Evolutionary conservation across 2,888 invertebrate genomes (phyloP).

Genomic region (Microchrysa polita): DNA sequence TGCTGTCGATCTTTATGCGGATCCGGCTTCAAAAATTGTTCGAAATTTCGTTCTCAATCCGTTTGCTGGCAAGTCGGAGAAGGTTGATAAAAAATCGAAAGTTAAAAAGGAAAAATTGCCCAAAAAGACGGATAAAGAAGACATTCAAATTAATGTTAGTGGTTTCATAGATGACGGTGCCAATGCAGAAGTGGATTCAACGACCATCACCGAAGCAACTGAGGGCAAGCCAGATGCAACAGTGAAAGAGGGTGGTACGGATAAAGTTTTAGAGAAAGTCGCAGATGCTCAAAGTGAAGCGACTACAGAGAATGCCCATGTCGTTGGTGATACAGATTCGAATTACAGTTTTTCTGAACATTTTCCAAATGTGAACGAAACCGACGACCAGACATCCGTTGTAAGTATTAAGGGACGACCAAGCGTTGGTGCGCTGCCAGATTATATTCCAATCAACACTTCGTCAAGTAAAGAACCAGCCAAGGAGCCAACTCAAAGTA

Average conservation of each 20-base stretch:
- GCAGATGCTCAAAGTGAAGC: not conserved
- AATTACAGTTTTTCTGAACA: conserved; percentile 64
- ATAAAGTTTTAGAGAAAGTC: not conserved
- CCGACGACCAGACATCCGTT: not conserved
- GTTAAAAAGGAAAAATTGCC: not conserved
- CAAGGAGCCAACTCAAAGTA: not conserved
- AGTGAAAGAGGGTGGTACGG: not conserved
- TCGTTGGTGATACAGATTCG: conserved; percentile 60
- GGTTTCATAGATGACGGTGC: not conserved
- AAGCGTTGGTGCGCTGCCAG: conserved; percentile 57
- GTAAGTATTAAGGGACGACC: conserved; percentile 36
- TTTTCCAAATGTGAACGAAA: conserved; percentile 53
- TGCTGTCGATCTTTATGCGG: conserved; percentile 53
- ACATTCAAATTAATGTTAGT: conserved; percentile 24
- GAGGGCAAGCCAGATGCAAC: too few relatives aligned
- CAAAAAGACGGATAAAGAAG: not conserved
- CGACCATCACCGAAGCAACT: too few relatives aligned
- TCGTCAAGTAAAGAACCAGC: conserved; percentile 39
- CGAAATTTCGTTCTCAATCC: conserved; percentile 51
- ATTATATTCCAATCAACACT: conserved; percentile 59
- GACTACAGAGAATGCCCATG: not conserved
- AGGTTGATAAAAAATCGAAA: not conserved
- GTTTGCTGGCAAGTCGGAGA: conserved; percentile 47
- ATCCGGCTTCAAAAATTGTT: conserved; percentile 14
- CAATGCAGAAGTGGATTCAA: not conserved